Percentiles rank a stretch among this genome's conserved stretches.
phyloP scores from a whole-genome alignment of 2,888 invertebrate genomes.

The Baronia brevicornis region DNA sequence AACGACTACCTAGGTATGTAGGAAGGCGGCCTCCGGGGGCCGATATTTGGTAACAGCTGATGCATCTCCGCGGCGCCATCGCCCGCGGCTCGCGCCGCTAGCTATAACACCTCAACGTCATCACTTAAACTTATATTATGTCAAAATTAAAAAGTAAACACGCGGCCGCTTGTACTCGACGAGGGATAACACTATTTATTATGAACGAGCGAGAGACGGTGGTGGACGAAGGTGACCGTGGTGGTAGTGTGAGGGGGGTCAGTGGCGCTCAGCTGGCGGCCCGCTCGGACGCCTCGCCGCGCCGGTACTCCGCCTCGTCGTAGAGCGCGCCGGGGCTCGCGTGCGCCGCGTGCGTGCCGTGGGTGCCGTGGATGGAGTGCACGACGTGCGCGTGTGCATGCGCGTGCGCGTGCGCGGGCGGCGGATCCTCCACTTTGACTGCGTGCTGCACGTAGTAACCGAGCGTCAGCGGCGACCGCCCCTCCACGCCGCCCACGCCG shows the following conservation, averaged over 20 bases:
- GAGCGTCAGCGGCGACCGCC: conserved; percentile 40
- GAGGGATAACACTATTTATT: too few species aligned
- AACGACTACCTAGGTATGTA: conserved; percentile 19
- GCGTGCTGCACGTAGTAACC: conserved; percentile 46
- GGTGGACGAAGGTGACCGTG: conserved; percentile 3
- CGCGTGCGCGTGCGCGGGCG: conserved; percentile 33
- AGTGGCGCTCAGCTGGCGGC: conserved; percentile 54
- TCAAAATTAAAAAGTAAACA: too few species aligned
- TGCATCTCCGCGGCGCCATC: conserved; percentile 11
- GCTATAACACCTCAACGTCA: neutral
- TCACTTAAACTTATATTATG: too few species aligned
- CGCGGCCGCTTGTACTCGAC: too few species aligned
- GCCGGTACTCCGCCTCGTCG: conserved; percentile 31
- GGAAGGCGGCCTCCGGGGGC: neutral
- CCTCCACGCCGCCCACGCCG: conserved; percentile 22
- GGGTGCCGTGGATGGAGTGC: conserved; percentile 32
- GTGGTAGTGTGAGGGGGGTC: conserved; percentile 21
- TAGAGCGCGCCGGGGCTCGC: conserved; percentile 33
- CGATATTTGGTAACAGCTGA: conserved; percentile 32
- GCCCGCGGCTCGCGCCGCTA: conserved; percentile 6
- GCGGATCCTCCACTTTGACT: conserved; percentile 56
- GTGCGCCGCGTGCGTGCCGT: conserved; percentile 25
- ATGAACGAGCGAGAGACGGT: conserved; percentile 56
- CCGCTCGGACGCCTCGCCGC: conserved; percentile 46
- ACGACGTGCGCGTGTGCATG: conserved; percentile 20